Conservation (phyloP, 2,888 invertebrate species). For the Zhengitettix transpicula region DNA sequence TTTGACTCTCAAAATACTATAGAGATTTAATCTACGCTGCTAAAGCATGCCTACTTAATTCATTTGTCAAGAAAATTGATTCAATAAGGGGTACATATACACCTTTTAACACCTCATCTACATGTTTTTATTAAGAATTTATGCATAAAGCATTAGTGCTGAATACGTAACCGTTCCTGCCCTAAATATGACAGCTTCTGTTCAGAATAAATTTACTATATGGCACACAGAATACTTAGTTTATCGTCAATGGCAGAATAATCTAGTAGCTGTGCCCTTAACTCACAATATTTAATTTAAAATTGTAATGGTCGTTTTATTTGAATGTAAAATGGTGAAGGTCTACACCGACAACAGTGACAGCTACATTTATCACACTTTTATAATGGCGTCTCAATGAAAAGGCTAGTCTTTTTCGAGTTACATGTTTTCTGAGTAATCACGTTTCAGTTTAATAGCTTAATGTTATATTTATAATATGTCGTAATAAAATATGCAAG, state of each 20-base stretch:
- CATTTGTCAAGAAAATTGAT: not conserved
- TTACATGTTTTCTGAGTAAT: too few relatives aligned
- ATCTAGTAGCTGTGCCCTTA: not conserved
- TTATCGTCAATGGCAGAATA: not conserved
- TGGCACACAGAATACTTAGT: too few relatives aligned
- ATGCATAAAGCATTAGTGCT: not conserved
- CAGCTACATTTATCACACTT: not conserved
- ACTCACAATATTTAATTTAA: not conserved
- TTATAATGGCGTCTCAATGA: not conserved
- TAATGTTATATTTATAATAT: too few relatives aligned
- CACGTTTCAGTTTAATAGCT: too few relatives aligned
- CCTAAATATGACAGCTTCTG: not conserved
- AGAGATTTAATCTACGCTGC: not conserved
- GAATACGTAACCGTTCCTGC: not conserved
- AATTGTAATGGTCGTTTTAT: not conserved
- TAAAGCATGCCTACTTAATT: not conserved
- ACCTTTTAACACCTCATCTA: too few relatives aligned
- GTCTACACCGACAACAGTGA: not conserved
- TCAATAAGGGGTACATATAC: not conserved
- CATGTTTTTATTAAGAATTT: too few relatives aligned
- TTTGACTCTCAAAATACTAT: not conserved
- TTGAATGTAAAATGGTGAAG: not conserved
- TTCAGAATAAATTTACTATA: too few relatives aligned
- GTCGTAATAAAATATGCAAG: too few relatives aligned
- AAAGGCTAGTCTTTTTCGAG: not conserved